Base-by-base conservation (phyloP, 2,888 invertebrate genomes). In the Pammene aurita region DNA sequence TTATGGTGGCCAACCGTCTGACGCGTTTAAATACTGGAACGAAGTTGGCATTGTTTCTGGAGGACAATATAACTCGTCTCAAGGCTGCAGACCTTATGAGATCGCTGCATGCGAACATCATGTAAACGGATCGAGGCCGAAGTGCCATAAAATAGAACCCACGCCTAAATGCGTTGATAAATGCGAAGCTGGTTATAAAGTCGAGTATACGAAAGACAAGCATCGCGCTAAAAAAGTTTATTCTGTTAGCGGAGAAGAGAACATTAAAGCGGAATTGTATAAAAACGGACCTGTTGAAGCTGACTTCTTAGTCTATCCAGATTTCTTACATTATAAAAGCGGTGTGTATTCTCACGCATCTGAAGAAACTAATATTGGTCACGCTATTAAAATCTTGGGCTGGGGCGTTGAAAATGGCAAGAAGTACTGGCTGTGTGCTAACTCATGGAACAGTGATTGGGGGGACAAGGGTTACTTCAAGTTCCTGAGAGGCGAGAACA, bases 11-110 rank as follows among this genome's bases (percentile, higher is more conserved):
- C 96, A 95, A 81, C 91, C 91, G 4, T 94, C 95, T 0, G 93
- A 95, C 10, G 98, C 98, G 7, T 98, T 98, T 98, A 91, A 94
- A 63, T 97, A 96, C 86, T 98, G 97, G 96, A 96, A 96, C 34
- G 93, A 94, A 68, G 94, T 94, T 60, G 98, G 98, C 2, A 90
- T 98, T 61, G 98, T 98, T 0, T 97, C 97, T 61, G 98, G 98
- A 55, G 98, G 98, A 1, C 93, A 94, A 72, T 98, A 94, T 26
- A 26, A 52, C 6, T 26, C 52, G 26, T 26, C 52, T 52, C 6
- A 52, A 13, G 52, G 52, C 18, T 98, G 98, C 88, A 94, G 94
- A 75, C 98, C 98, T 0, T 98, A 98, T 84, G 94, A 94, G 80
- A 96, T 98, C 74, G 90, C 94, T 10, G 96, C 97, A 4, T 52